A percentile compares a stretch with the other conserved stretches of the same genome.
These are phyloP conservation scores for Myrmophylax atrothorax DNA, from an alignment of 2,113 vertebrate genomes.

Conservation along the genomic window DNA sequence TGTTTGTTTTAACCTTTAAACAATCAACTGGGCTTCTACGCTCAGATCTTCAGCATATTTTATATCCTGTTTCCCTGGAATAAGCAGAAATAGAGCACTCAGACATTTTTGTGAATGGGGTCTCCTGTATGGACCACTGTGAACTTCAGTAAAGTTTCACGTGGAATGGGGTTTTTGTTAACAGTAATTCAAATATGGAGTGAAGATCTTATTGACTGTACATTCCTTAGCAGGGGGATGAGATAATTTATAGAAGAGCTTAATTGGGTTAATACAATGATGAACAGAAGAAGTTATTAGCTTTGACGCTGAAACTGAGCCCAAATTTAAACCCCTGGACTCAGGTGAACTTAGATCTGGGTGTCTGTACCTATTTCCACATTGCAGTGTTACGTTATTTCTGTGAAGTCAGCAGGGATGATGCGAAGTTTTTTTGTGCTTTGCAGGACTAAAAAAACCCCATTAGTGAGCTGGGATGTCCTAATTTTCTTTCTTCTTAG, in stretches of 20 bases:
- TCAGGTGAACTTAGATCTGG: neutral
- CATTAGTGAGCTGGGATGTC: neutral
- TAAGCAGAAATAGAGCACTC: neutral
- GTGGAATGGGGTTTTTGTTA: neutral
- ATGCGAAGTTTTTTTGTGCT: neutral
- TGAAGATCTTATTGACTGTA: neutral
- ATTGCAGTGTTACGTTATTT: neutral
- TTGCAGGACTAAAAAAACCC: neutral
- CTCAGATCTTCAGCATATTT: neutral
- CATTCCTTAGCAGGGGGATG: neutral
- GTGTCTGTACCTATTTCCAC: neutral
- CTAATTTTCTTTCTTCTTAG: neutral
- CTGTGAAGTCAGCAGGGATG: neutral
- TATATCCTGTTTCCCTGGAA: neutral
- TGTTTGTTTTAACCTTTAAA: neutral
- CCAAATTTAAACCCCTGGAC: neutral
- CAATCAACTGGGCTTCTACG: neutral
- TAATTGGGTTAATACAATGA: neutral
- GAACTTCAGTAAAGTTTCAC: neutral
- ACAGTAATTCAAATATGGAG: neutral
- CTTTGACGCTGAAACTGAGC: neutral
- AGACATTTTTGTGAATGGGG: neutral
- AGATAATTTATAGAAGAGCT: neutral
- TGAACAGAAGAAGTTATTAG: neutral
- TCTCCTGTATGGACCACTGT: neutral